Base-by-base conservation (phyloP, 2,888 invertebrate genomes). In the Dendrolimus pini region DNA sequence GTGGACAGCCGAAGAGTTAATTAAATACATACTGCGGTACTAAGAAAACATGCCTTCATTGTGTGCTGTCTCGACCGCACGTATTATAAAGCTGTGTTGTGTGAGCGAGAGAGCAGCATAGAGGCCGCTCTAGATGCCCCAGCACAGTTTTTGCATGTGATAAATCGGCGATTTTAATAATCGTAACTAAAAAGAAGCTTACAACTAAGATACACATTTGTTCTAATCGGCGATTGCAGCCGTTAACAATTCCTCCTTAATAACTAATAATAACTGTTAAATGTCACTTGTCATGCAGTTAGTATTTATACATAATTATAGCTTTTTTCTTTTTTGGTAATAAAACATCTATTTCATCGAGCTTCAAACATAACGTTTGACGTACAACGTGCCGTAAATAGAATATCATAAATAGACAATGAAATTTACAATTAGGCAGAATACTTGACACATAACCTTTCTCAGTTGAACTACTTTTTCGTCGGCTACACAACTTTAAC, bases 251-350 rank as follows among this genome's bases (percentile, higher is more conserved):
- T 78, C 74, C 75, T 72, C 12, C 75, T 75, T 79, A 76, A n/a
- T 55, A 71, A 65, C 67, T 78, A 74, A 71, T 67, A 68, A 71
- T 62, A 73, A 74, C 69, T 64, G 68, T 75, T 72, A 72, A 79
- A 78, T 70, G 73, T 80, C 74, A 75, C 66, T 80, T 84, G 83
- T 86, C 88, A 88, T 87, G 87, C 84, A 65, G 83, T 87, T 87
- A 88, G 84, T 85, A 80, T 65, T 71, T 71, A 76, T 67, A 72
- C 66, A 69, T 68, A 74, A 65, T n/a, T n/a, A 18, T 30, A 30
- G 30, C 30, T 62, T 77, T 78, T 82, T 81, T 80, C 30, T 62
- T 77, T 78, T 82, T 81, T 80, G 82, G 81, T 82, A 80, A 75
- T 77, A 74, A 76, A 76, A 73, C 67, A 70, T 75, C 66, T 68